Conservation (phyloP, 2,113 vertebrate species). For the Nettapus auritus region DNA sequence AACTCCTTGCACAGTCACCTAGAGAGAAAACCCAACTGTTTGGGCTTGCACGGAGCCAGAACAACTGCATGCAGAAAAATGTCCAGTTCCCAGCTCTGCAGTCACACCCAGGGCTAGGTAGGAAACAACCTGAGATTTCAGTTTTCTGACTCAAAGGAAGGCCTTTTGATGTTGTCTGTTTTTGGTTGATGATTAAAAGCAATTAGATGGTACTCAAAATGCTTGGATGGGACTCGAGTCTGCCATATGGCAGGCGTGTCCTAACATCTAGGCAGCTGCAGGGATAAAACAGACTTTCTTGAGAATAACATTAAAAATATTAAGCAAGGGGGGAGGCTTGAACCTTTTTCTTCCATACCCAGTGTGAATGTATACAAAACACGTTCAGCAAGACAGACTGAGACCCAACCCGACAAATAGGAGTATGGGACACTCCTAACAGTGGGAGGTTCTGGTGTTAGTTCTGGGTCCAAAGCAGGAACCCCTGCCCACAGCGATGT, state of each 20-base stretch:
- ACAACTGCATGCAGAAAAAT: not conserved
- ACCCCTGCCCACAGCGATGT: not conserved
- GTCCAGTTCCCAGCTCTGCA: not conserved
- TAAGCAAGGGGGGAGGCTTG: not conserved
- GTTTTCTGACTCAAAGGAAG: not conserved
- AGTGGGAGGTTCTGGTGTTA: not conserved
- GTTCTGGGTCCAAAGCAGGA: not conserved
- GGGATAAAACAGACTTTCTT: not conserved
- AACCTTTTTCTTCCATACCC: not conserved
- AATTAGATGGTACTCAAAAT: no score
- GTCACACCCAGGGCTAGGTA: not conserved
- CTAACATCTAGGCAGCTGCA: constrained; percentile 1
- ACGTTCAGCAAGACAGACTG: not conserved
- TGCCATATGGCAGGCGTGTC: not conserved
- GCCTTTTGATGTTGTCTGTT: not conserved
- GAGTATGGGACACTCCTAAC: not conserved
- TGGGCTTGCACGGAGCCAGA: not conserved
- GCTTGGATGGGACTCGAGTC: not conserved
- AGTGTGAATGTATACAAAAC: not conserved
- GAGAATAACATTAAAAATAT: not conserved
- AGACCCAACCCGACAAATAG: not conserved
- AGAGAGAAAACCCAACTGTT: not conserved
- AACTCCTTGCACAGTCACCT: not conserved
- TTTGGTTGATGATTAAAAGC: constrained; percentile 21
- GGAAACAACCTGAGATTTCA: not conserved